phyloP scores from a whole-genome alignment of 2,888 invertebrate genomes.

The Epinotia demarniana region DNA sequence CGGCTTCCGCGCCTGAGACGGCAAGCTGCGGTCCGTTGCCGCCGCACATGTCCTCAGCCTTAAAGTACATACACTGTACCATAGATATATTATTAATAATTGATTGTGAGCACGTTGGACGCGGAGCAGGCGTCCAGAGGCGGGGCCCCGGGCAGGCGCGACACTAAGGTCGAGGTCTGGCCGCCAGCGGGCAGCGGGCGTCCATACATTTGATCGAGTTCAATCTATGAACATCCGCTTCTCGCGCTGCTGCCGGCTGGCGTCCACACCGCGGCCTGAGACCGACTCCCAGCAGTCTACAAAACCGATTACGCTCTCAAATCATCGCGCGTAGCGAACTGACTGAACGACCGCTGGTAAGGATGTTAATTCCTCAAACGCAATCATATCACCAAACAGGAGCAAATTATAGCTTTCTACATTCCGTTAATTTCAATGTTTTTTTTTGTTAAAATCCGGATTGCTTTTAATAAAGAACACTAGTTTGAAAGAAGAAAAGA shows the following conservation, averaged over 20 bases:
- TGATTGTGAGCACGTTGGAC: slow-evolving; percentile 9
- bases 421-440: slow-evolving; percentile 6
- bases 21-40: neutral
- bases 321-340: neutral
- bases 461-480: slow-evolving; percentile 21
- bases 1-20: slow-evolving; percentile 7
- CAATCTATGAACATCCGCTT: no score
- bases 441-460: slow-evolving; percentile 24
- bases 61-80: slow-evolving; percentile 18
- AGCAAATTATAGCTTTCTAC: slow-evolving; percentile 26
- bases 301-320: slow-evolving; percentile 9
- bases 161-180: slow-evolving; percentile 3
- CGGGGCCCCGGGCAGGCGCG: slow-evolving; percentile 15
- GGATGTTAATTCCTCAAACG: slow-evolving; percentile 28
- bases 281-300: slow-evolving; percentile 13
- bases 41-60: slow-evolving; percentile 23
- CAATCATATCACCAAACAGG: slow-evolving; percentile 37
- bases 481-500: slow-evolving; percentile 23
- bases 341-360: slow-evolving; percentile 1
- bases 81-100: slow-evolving; percentile 31
- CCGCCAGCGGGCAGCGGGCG: neutral
- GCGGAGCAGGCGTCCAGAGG: neutral
- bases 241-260: no score
- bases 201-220: no score
- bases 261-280: neutral